Base-by-base conservation (phyloP, 2,888 invertebrate species). In the Graphium colonna region DNA sequence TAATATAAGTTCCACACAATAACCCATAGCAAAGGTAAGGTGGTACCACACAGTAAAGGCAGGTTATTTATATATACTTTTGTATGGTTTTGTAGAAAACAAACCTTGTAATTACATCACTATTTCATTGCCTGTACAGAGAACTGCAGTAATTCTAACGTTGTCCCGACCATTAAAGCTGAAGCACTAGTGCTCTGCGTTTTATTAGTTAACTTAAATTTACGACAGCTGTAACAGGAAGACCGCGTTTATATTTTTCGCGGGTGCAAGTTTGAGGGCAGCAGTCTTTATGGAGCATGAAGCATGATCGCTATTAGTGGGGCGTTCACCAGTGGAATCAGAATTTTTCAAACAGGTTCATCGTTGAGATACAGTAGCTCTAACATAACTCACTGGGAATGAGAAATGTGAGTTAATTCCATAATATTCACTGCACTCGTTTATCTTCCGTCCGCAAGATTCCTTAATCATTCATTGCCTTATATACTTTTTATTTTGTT, bases 331-430 rank as follows among this genome's bases (percentile, higher is more conserved):
- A 52, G 51, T 51, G 55, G 41, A 36, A 58, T 54, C 52, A 55
- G 56, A 56, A 56, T 46, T 56, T 59, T 61, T 57, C 58, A 7
- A 55, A 56, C 57, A 56, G 52, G 59, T 59, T 56, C 64, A 65
- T 65, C 63, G 62, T 60, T 65, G 61, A 65, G 55, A 40, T 57
- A 50, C 57, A 64, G 61, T 61, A 58, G 45, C 44, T 26, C 36
- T 45, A 7, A 40, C 33, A 40, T 28, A 42, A 33, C 56, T 54
- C 55, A 50, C 57, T 49, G 56, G 56, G 52, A 56, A 57, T 57
- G 55, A 57, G 57, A 61, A 58, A 52, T 57, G 52, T 50, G 55
- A 58, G 57, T 59, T 60, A 57, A 59, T 62, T 61, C 57, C 58
- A 57, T 57, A 57, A 47, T 51, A 12, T 47, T n/a, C n/a, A 21